Conservation (phyloP, 1,140 invertebrate species). For the Diachasma alloeum region DNA sequence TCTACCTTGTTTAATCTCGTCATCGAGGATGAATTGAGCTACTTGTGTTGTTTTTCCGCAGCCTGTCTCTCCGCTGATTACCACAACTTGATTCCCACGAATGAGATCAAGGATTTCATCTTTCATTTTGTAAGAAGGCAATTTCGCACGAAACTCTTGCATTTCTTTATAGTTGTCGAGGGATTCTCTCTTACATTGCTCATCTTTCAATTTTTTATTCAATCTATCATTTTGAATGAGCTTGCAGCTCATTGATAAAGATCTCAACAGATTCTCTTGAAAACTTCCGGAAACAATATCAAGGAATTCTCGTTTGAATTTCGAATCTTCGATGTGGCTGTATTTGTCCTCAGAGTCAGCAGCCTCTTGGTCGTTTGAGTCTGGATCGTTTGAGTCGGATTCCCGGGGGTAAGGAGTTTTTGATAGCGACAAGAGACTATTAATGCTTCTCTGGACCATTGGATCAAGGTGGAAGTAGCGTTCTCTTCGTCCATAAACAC, state of each 20-base stretch:
- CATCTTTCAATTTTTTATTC: constrained; percentile 44
- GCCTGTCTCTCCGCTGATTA: constrained; percentile 84
- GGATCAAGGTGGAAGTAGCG: too few species aligned
- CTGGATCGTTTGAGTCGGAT: too few species aligned
- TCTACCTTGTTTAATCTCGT: constrained; percentile 71
- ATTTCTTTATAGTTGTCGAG: constrained; percentile 69
- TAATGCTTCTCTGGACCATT: too few species aligned
- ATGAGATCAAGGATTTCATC: constrained; percentile 70
- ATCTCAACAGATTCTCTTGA: constrained; percentile 57
- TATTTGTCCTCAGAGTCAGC: constrained; percentile 43
- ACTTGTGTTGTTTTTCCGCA: constrained; percentile 80
- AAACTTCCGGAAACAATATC: constrained; percentile 61
- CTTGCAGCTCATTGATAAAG: constrained; percentile 32
- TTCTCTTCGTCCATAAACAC: too few species aligned
- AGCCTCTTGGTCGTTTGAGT: too few species aligned
- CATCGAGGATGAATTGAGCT: constrained; percentile 89
- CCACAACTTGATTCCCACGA: constrained; percentile 74
- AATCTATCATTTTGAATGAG: constrained; percentile 41
- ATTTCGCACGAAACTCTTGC: constrained; percentile 67
- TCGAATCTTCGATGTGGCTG: constrained; percentile 54
- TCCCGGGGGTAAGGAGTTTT: too few species aligned
- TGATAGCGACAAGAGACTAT: too few species aligned
- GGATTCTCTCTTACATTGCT: constrained; percentile 33
- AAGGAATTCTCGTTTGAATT: constrained; percentile 64
- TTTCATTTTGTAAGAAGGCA: constrained; percentile 72